Evolutionary conservation across 1,140 invertebrate genomes (phyloP), one percentile per base, ranked within the genome.

Genomic region (Penaeus indicus): DNA sequence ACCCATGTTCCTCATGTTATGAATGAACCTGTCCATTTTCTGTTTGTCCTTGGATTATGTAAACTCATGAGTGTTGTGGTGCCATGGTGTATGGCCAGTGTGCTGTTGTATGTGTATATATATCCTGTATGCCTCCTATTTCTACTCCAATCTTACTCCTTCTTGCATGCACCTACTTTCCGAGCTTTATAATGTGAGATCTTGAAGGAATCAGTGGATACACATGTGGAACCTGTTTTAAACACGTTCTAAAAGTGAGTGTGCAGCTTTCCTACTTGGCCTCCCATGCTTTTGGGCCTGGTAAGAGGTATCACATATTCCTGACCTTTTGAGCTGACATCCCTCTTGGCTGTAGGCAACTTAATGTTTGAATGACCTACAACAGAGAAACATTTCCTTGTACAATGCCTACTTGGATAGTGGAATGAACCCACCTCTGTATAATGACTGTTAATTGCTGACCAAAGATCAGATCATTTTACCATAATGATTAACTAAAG

Each of bases 91-190:
- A 64, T 54, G 82, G 47, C 63, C 82, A 84, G 82, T 47, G 82
- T 84, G 82, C 64, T 84, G 47, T 62, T 54, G 47, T 84, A 64
- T 83, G 54, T 62, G 60, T 64, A 63, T 84, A 84, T 84, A 84
- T 84, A 67, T 84, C 64, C n/a, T 84, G 82, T 84, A 84, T 84
- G 47, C 63, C 63, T 84, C n/a, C 82, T 67, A n/a, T 84, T 69
- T 64, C 62, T 62, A 64, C 81, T 83, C 62, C 38, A 54, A 54
- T 54, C 54, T 25, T 83, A 60, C 64, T 64, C 82, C 69, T 84
- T 38, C 60, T n/a, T 84, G 82, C 82, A 84, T 84, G 82, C 64
- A 62, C 32, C 64, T 69, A 67, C 64, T 69, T 69, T 47, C 63
- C 82, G 21, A 22, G 60, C 60, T 42, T 84, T 38, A 27, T 67